Conservation (phyloP, 2,113 vertebrate genomes). For the Oreocharis arfaki region DNA sequence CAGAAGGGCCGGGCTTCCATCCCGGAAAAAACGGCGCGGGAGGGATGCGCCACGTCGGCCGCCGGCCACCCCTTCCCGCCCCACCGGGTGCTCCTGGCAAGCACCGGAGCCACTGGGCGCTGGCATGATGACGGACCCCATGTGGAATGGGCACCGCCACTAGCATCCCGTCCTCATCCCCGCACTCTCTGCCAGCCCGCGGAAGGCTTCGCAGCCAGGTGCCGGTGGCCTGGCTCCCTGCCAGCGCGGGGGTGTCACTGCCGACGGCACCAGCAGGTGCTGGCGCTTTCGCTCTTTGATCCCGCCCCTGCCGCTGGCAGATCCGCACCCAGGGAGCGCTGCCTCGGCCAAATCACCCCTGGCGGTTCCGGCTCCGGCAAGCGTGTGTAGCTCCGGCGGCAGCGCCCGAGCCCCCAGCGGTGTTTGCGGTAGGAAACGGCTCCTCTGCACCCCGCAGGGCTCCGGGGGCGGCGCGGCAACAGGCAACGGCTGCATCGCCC, state of each 20-base stretch:
- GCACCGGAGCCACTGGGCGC: rapidly evolving
- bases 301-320: not conserved
- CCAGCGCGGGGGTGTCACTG: not conserved
- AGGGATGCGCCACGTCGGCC: slow-evolving; percentile 41
- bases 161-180: not conserved
- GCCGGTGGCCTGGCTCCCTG: not conserved
- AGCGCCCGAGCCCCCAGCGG: not conserved
- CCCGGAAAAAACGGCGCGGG: slow-evolving; percentile 3
- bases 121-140: not conserved
- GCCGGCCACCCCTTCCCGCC: not conserved
- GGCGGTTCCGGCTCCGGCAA: not conserved
- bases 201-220: not conserved
- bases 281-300: slow-evolving; percentile 8
- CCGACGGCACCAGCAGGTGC: not conserved
- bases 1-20: slow-evolving; percentile 31
- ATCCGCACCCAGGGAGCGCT: not conserved
- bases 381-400: not conserved
- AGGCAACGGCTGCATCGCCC: not conserved
- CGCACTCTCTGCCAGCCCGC: rapidly evolving
- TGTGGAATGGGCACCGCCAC: not conserved
- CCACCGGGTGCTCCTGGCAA: not conserved
- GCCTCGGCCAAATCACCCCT: not conserved
- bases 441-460: not conserved
- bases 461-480: not conserved
- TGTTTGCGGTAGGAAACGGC: not conserved